Conservation (phyloP, 23 tunicate species). For the Phallusia fumigata region DNA sequence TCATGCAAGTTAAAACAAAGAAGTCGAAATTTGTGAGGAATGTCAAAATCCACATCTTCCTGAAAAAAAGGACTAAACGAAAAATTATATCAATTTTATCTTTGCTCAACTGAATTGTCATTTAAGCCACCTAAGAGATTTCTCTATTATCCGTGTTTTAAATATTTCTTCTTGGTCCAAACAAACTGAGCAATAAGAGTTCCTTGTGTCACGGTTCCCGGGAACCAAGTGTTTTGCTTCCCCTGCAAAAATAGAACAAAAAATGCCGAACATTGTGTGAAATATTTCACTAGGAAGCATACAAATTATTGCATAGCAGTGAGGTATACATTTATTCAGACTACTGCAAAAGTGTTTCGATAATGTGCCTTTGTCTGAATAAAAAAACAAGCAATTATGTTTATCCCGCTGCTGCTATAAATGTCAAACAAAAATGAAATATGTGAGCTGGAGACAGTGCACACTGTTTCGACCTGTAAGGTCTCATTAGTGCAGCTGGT, state of each 20-base stretch:
- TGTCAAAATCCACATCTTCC: conserved; percentile 52
- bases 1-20: conserved; percentile 50
- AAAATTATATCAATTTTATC: neutral
- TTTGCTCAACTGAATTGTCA: neutral
- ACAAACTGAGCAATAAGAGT: conserved; percentile 41
- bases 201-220: conserved; percentile 27
- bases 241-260: neutral
- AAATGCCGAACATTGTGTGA: neutral
- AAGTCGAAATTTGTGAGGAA: conserved; percentile 40
- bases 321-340: too few species aligned
- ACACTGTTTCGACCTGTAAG: too few species aligned
- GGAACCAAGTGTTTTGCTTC: conserved; percentile 39
- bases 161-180: conserved; percentile 39
- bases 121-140: conserved; percentile 17
- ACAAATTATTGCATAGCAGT: too few species aligned
- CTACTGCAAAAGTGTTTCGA: too few species aligned
- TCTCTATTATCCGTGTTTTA: conserved; percentile 31
- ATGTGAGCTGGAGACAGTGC: too few species aligned
- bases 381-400: too few species aligned
- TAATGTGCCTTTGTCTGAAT: too few species aligned
- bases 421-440: too few species aligned
- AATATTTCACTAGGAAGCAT: too few species aligned
- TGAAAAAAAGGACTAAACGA: conserved; percentile 51
- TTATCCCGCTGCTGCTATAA: too few species aligned
- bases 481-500: too few species aligned